These are phyloP conservation scores for Melitaea athalia DNA, from an alignment of 2,888 invertebrate species.

Conservation along the genomic window DNA sequence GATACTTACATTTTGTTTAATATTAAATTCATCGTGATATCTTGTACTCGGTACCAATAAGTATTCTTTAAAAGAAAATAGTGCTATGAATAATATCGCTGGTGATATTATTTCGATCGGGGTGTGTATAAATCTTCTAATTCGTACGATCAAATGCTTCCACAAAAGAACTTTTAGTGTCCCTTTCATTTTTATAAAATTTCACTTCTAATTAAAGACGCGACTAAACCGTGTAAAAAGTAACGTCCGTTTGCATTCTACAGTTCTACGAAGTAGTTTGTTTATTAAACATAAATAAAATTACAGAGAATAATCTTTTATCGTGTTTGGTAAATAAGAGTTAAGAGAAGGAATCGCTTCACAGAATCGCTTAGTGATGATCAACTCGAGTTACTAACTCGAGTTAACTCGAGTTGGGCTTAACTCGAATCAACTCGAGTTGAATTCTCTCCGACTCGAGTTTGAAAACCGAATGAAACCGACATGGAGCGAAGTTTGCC, in stretches of 20 bases:
- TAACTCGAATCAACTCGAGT: too few relatives aligned
- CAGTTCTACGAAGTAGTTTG: slow-evolving; percentile 3
- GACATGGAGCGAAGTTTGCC: too few relatives aligned
- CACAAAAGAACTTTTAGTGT: slow-evolving; percentile 53
- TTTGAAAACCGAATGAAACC: too few relatives aligned
- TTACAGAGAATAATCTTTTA: too few relatives aligned
- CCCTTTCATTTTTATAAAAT: slow-evolving; percentile 41
- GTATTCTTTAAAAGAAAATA: slow-evolving; percentile 12
- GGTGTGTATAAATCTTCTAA: slow-evolving; percentile 51
- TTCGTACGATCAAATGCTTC: slow-evolving; percentile 55
- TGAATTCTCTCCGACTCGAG: too few relatives aligned
- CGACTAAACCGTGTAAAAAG: slow-evolving; percentile 1
- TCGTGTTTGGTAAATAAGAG: too few relatives aligned
- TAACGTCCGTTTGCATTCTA: not conserved
- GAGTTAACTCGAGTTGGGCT: too few relatives aligned
- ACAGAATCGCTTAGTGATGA: too few relatives aligned
- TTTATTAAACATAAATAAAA: slow-evolving; percentile 1
- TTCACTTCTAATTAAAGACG: slow-evolving; percentile 1
- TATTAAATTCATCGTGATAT: not conserved
- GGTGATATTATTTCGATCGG: slow-evolving; percentile 50
- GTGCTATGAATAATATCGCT: slow-evolving; percentile 45
- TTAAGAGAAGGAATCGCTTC: too few relatives aligned
- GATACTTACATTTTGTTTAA: slow-evolving; percentile 27
- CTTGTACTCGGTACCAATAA: not conserved
- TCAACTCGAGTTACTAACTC: too few relatives aligned